Conservation (phyloP, 2,888 invertebrate genomes). For the Periphyllus acericola region DNA sequence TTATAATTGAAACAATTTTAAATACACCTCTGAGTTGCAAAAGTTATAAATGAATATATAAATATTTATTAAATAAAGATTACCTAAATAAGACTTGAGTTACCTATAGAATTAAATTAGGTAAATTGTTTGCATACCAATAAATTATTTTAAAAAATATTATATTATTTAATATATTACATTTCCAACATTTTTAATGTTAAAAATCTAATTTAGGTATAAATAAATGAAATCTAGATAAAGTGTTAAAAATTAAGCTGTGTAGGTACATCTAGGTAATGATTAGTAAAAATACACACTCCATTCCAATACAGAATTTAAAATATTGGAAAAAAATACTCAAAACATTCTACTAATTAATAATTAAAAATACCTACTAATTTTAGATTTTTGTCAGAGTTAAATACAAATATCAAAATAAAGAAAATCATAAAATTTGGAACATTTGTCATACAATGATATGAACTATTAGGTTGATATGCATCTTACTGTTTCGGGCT, state of each 20-base stretch:
- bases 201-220: neutral
- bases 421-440: neutral
- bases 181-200: neutral
- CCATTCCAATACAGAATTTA: neutral
- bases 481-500: constrained; percentile 63
- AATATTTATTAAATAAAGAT: neutral
- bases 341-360: neutral
- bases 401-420: neutral
- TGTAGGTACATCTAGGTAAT: neutral
- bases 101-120: neutral
- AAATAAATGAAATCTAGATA: neutral
- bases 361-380: neutral
- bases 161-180: neutral
- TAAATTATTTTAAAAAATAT: neutral
- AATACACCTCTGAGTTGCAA: neutral
- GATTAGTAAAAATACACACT: neutral
- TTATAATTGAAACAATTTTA: neutral
- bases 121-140: neutral
- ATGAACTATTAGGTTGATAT: neutral
- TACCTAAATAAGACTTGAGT: neutral
- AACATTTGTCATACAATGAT: neutral
- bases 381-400: neutral
- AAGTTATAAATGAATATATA: neutral
- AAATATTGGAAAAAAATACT: neutral
- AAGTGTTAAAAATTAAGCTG: neutral